A percentile compares a stretch with the other conserved stretches of the same genome.
These are phyloP conservation scores for Calyptomena viridis DNA, from an alignment of 2,113 vertebrate genomes.

Conservation along the genomic window DNA sequence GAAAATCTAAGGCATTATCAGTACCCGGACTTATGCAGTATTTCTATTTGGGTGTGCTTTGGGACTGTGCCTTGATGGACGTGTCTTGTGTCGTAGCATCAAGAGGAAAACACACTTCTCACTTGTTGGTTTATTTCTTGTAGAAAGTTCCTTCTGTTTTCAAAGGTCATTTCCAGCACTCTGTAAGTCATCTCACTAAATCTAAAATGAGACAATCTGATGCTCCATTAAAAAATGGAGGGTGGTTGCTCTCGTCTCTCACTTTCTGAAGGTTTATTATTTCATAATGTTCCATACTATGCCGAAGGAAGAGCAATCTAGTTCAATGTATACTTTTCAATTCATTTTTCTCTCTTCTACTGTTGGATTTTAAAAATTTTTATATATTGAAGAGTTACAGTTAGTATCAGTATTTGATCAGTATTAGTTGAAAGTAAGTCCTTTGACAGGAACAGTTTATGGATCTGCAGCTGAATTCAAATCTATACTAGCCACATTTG, in stretches of 20 bases:
- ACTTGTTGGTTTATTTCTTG: background rate
- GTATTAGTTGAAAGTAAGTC: background rate
- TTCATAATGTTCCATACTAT: background rate
- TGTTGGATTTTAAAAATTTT: background rate
- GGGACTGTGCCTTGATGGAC: background rate
- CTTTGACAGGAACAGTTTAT: background rate
- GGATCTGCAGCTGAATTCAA: background rate
- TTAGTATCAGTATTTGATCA: background rate
- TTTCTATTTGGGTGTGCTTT: background rate
- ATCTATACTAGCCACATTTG: background rate
- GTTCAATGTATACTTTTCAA: background rate
- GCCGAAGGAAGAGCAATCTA: background rate
- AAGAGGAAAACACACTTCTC: background rate
- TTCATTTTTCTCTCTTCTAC: background rate
- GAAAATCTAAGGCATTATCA: too few relatives aligned
- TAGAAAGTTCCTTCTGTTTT: background rate
- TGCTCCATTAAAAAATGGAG: background rate
- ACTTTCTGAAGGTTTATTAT: background rate
- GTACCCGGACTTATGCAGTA: background rate
- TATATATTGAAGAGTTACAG: background rate
- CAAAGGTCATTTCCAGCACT: background rate
- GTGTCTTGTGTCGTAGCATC: background rate
- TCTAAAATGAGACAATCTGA: background rate
- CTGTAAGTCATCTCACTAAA: background rate
- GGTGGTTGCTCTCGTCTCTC: background rate